Percentiles rank a stretch among this genome's conserved stretches.
phyloP scores from a whole-genome alignment of 2,797 vertebrate species.

The Anomalospiza imberbis region DNA sequence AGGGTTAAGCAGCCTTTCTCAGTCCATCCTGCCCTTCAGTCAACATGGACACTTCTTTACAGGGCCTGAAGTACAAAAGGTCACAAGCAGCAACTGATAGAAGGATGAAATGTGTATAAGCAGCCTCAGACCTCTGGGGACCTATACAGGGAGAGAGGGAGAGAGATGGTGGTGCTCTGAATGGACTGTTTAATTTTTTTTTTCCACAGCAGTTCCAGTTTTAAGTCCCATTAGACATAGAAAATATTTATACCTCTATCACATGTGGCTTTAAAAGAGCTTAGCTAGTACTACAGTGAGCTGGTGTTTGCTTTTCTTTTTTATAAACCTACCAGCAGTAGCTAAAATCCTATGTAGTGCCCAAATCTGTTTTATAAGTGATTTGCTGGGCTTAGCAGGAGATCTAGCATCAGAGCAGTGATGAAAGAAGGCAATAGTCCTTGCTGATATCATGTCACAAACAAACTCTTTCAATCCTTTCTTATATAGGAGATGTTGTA shows the following conservation, averaged over 20 bases:
- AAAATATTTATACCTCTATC: background rate
- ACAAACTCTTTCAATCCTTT: background rate
- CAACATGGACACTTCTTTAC: background rate
- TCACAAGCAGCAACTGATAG: background rate
- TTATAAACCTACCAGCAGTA: background rate
- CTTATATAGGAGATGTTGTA: background rate
- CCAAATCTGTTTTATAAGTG: background rate
- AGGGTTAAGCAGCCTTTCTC: background rate
- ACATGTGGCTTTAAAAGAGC: background rate
- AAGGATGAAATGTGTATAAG: background rate
- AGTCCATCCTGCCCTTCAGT: background rate
- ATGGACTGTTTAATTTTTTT: background rate
- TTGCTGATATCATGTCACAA: background rate
- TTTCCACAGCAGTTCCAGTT: background rate
- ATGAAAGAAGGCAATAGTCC: background rate
- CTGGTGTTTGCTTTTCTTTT: background rate
- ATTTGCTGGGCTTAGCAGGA: background rate
- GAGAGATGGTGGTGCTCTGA: background rate
- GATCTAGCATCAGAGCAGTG: background rate
- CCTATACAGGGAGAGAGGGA: background rate
- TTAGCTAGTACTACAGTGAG: background rate
- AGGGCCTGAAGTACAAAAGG: background rate
- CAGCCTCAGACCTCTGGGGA: background rate
- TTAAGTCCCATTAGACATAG: background rate
- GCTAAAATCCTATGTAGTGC: background rate